Conservation (phyloP, 2,113 vertebrate genomes). For the Forbesichthys agassizii region DNA sequence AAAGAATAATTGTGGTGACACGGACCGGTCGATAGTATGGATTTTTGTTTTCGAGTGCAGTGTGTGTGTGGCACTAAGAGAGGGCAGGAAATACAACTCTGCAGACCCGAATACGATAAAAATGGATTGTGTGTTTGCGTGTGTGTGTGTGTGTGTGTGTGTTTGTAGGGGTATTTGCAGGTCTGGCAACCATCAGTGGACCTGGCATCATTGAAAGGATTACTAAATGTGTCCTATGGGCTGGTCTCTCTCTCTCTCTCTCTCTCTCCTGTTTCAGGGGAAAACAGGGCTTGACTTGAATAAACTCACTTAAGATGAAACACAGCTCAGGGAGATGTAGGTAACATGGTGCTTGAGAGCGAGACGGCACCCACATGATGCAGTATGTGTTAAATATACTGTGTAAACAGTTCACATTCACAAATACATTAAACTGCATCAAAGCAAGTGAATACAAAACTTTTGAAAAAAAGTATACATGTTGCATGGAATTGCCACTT, state of each 20-base stretch:
- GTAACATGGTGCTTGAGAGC: not conserved
- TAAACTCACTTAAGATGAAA: slow-evolving; percentile 76
- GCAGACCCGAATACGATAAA: slow-evolving; percentile 97
- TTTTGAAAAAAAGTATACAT: not conserved
- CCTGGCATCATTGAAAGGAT: slow-evolving; percentile 90
- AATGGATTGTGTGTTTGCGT: slow-evolving; percentile 92
- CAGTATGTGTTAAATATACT: not conserved
- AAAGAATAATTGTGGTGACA: slow-evolving; percentile 99
- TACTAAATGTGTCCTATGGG: slow-evolving; percentile 88
- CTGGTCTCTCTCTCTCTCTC: slow-evolving; percentile 33
- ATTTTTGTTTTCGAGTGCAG: slow-evolving; percentile 99
- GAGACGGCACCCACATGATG: not conserved
- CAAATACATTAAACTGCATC: not conserved
- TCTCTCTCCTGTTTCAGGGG: slow-evolving; percentile 45
- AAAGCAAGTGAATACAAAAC: no score
- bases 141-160: slow-evolving; percentile 72
- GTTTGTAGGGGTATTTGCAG: slow-evolving; percentile 82
- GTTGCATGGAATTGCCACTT: not conserved
- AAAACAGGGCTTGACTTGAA: slow-evolving; percentile 75
- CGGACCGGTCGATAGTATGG: slow-evolving; percentile 97
- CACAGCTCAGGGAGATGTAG: slow-evolving; percentile 44
- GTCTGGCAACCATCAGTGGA: slow-evolving; percentile 90
- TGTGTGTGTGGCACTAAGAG: slow-evolving; percentile 98
- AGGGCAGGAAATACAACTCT: slow-evolving; percentile 95
- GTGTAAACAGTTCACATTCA: not conserved